Evolutionary conservation across 1,140 invertebrate species (phyloP), one percentile per base, ranked within the genome.

Genomic region (Portunus trituberculatus): DNA sequence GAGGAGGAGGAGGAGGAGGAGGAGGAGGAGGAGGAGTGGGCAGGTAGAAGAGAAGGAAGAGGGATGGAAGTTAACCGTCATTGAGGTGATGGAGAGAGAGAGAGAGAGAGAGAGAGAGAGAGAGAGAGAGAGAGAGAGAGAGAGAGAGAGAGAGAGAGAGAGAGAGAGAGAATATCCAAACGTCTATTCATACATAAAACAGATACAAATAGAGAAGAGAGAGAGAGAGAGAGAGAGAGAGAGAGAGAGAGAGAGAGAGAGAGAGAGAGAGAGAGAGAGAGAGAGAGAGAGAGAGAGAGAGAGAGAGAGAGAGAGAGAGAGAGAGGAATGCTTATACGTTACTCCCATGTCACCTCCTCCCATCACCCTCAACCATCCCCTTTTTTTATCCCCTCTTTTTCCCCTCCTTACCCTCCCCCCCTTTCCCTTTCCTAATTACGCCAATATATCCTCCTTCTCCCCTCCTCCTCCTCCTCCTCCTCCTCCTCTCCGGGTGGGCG

Each of bases 241-340:
- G 7, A 45, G 45, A 88, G 32, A 39, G 16, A 45, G 31, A 84
- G 83, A 84, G 83, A 84, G 83, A 32, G 83, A 45, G 87, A 89
- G 87, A 45, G 45, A 45, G 87, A 89, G 39, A 89, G 87, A 89
- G 45, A 45, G 45, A 45, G 28, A 29, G 28, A 48, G 46, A 29
- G 28, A 59, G 89, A 91, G 48, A 48, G 89, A 48, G 28, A 91
- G 89, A 48, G 84, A 87, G 39, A 91, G 46, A 91, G 89, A 48
- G 46, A 48, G 46, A 48, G 46, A 91, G 28, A 29, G 28, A 59
- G 89, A 91, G 48, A 48, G 89, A 48, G 28, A 91, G 89, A 48
- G 84, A 87, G 39, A 91, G 46, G 46, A 48, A 48, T 29, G 48
- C 7, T 39, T 29, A 91, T 29, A 12, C 31, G 28, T 29, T 83